Evolutionary conservation across 2,113 vertebrate species (phyloP).

Genomic region (Zeus faber): DNA sequence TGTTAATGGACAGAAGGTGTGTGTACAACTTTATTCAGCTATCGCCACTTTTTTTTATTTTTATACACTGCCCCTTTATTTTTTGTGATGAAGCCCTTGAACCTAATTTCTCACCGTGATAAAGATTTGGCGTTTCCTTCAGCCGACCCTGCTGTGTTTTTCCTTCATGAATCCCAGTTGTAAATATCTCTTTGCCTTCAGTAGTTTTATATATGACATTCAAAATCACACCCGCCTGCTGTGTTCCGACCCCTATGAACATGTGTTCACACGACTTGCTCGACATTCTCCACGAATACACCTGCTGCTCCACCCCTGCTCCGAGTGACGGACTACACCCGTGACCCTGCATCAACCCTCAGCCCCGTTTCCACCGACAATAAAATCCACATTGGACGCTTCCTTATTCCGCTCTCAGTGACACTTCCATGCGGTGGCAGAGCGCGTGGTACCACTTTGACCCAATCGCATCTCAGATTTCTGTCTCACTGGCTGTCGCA

Average conservation of each 20-base stretch:
- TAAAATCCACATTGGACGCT: no score
- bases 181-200: conserved; percentile 57
- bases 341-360: conserved; percentile 43
- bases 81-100: no score
- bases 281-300: conserved; percentile 52
- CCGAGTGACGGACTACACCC: conserved; percentile 28
- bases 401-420: conserved; percentile 35
- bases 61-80: no score
- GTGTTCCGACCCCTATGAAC: conserved; percentile 30
- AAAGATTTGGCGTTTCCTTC: no score
- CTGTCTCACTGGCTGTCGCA: not conserved
- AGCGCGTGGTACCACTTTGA: conserved; percentile 1
- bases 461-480: not conserved
- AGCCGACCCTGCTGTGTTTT: no score
- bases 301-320: conserved; percentile 52
- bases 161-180: conserved; percentile 45
- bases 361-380: conserved; percentile 2
- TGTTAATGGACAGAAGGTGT: no score
- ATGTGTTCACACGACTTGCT: conserved; percentile 52
- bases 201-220: no score
- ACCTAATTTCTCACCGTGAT: no score
- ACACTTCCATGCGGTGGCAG: conserved; percentile 23
- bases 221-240: conserved; percentile 49
- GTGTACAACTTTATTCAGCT: no score
- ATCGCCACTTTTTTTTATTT: no score